Percentiles rank a stretch among this genome's conserved stretches.
Evolutionary conservation across 2,113 vertebrate genomes (phyloP).

Genomic region (Falcunculus frontatus): DNA sequence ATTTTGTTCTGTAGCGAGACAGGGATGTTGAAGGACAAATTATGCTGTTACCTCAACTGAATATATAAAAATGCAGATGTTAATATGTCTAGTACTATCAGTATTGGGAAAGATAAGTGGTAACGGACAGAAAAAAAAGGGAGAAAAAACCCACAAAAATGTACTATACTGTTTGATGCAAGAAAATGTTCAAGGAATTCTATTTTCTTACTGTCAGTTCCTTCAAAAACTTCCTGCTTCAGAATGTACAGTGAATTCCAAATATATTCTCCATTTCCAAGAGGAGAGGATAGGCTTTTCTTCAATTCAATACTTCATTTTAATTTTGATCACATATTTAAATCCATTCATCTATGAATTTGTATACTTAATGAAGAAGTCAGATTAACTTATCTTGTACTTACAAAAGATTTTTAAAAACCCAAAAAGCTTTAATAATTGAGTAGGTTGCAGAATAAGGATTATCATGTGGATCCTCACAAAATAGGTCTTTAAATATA

Average conservation of each 20-base stretch:
- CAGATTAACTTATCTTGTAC: neutral
- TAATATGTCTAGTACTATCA: neutral
- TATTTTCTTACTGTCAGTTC: neutral
- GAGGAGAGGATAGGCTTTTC: neutral
- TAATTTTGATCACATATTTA: neutral
- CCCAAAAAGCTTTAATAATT: neutral
- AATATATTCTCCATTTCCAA: neutral
- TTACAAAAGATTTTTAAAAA: neutral
- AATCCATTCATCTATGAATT: neutral
- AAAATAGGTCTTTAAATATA: neutral
- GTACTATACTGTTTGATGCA: neutral
- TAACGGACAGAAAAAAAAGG: neutral
- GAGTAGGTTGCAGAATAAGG: neutral
- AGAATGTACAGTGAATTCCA: neutral
- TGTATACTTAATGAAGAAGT: neutral
- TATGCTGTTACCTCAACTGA: neutral
- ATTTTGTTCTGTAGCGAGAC: neutral
- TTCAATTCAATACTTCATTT: neutral
- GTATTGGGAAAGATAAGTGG: neutral
- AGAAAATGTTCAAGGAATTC: neutral
- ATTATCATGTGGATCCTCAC: neutral
- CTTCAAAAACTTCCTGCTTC: neutral
- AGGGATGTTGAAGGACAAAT: neutral
- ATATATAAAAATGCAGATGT: neutral
- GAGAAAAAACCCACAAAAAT: neutral